Base-by-base conservation (phyloP, 2,888 invertebrate species). In the Hypena proboscidalis region DNA sequence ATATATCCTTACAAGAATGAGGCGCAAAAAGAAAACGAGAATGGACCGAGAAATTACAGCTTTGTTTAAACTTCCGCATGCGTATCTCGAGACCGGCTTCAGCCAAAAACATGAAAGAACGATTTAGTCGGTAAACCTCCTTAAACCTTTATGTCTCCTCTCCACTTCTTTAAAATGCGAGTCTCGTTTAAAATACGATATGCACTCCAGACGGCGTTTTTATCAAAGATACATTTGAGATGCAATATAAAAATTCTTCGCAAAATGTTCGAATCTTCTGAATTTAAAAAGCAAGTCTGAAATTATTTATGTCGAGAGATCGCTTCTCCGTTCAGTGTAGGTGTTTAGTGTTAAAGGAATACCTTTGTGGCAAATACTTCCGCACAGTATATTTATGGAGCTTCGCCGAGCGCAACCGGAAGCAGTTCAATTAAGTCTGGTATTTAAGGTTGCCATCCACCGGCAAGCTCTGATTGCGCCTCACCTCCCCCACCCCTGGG, bases 341-440 rank as follows among this genome's bases (percentile, higher is more conserved):
- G 62, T 75, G 74, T 71, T 76, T 67, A 72, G 70, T 75, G 76
- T 77, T 77, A 81, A 79, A 83, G 81, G 79, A 83, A 86, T 84
- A 80, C 77, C 78, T 78, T 71, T 72, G 80, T 71, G 77, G 77
- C 52, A 70, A 81, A 82, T 80, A 77, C 76, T 83, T 84, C 84
- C 80, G 81, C 73, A 74, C 70, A 80, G 76, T 77, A 77, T 87
- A 86, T 88, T 87, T 87, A 85, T 84, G 82, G 84, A 83, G 79
- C 75, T 62, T 61, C 69, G 70, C 66, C 69, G 68, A 69, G 74
- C 79, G 74, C 70, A 77, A 77, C 74, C 86, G 87, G 87, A 85
- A 87, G 85, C 84, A 74, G 87, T 89, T 86, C 90, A 90, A 90
- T 90, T 90, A 90, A 87, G 85, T 79, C 78, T 87, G 89, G 89